Percentiles rank a stretch among this genome's conserved stretches.
Conservation (phyloP, 2,113 vertebrate species). For the Probosciger aterrimus region DNA sequence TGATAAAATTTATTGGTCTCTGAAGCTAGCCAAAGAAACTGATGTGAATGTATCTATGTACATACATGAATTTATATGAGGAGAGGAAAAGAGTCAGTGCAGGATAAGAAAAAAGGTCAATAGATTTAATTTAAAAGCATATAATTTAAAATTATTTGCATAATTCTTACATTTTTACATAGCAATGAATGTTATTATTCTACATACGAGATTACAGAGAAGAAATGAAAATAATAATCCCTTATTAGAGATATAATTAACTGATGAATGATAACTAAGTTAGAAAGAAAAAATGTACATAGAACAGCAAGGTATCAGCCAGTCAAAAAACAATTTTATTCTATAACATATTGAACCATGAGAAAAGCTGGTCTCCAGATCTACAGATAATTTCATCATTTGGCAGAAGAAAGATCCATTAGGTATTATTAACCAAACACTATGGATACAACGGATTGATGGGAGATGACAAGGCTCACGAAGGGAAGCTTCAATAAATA, state of each 20-base stretch:
- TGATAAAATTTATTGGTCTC: background rate
- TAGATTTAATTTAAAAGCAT: background rate
- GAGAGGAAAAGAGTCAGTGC: background rate
- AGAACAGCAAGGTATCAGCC: background rate
- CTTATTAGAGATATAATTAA: background rate
- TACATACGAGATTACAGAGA: background rate
- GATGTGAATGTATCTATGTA: background rate
- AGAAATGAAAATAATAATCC: background rate
- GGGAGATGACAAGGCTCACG: background rate
- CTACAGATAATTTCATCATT: background rate
- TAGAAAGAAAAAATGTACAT: background rate
- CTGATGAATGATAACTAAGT: background rate
- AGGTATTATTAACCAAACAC: background rate
- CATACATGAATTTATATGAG: background rate
- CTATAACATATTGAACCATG: background rate
- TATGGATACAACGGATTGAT: background rate
- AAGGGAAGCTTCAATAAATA: background rate
- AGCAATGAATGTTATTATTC: background rate
- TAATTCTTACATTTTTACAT: background rate
- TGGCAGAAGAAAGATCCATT: background rate
- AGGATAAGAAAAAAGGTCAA: background rate
- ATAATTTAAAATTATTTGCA: background rate
- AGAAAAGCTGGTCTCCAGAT: background rate
- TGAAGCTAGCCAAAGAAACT: background rate
- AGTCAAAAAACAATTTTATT: background rate